Evolutionary conservation across 2,888 invertebrate species (phyloP), one percentile per base, ranked within the genome.

Genomic region (Sycophila texana): DNA sequence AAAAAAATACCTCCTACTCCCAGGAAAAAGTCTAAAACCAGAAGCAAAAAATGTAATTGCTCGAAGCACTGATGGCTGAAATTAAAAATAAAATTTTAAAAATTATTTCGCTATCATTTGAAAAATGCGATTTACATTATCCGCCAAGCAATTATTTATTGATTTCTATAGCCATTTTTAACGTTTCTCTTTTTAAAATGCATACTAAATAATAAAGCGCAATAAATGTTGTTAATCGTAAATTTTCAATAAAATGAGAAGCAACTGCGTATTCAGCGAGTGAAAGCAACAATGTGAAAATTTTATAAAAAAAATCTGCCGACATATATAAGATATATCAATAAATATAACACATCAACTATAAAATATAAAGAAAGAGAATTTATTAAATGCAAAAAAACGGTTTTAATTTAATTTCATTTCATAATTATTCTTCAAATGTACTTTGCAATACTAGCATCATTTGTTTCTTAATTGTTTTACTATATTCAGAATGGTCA

Each of bases 401-500:
- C n/a, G n/a, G n/a, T n/a, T n/a, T n/a, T n/a, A n/a, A n/a, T 30
- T 30, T 30, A 30, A 30, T 5, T 30, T 30, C 4, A 30, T 30
- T 30, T 5, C 10, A 1, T 10, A 39, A 39, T 39, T 7, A 39
- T 39, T 39, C 7, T 39, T 39, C 10, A 39, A 39, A 39, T 39
- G n/a, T 16, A 55, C 55, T 55, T 18, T 4, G 18, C 18, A 58
- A 58, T 58, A 20, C 58, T 10, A 10, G n/a, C 39, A 65, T 74
- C 74, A 74, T 66, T 79, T 79, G 79, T 74, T 60, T 51, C 4
- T 58, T 30, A 14, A 58, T 39, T 60, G 5, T 2, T n/a, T 63
- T 70, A 66, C 70, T 10, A 61, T 13, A 39, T 79, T 79, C 79
- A 71, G 58, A 53, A 20, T 60, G 30, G 67, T 10, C 18, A 71